These are phyloP conservation scores for Coenobita brevimanus DNA, from an alignment of 1,140 invertebrate genomes.

Conservation along the genomic window DNA sequence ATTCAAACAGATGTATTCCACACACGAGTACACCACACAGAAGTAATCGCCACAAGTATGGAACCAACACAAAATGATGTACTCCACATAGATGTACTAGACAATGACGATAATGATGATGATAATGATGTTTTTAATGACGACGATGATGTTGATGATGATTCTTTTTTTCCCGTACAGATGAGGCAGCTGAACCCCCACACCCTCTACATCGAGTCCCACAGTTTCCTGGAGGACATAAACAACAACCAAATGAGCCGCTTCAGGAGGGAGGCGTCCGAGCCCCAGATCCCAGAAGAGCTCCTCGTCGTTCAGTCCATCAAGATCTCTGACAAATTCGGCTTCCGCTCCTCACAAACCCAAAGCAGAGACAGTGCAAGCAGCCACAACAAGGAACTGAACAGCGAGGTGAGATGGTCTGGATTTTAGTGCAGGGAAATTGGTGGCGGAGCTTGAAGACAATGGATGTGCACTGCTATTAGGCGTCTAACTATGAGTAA, in stretches of 20 bases:
- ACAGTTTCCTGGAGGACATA: background rate
- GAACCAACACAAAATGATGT: no score
- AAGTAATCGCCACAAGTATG: no score
- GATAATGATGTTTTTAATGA: no score
- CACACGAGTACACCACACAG: no score
- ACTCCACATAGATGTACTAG: no score
- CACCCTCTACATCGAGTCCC: conserved; percentile 18
- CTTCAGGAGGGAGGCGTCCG: conserved; percentile 39
- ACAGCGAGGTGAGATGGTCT: background rate
- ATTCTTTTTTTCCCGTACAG: background rate
- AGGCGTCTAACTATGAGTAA: no score
- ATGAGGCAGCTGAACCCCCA: background rate
- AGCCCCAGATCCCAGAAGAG: conserved; percentile 77
- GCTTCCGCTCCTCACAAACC: conserved; percentile 71
- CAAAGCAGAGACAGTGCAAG: conserved; percentile 32
- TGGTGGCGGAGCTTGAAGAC: no score
- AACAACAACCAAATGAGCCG: background rate
- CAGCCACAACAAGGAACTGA: conserved; percentile 22
- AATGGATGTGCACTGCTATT: no score
- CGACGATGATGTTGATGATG: no score
- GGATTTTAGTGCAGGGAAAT: no score
- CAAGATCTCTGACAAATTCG: conserved; percentile 94
- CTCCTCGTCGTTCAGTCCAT: conserved; percentile 91
- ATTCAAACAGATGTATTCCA: no score
- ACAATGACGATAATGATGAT: no score